Evolutionary conservation across 2,888 invertebrate genomes (phyloP), one percentile per base, ranked within the genome.

Genomic region (Trypoxylon attenuatum): DNA sequence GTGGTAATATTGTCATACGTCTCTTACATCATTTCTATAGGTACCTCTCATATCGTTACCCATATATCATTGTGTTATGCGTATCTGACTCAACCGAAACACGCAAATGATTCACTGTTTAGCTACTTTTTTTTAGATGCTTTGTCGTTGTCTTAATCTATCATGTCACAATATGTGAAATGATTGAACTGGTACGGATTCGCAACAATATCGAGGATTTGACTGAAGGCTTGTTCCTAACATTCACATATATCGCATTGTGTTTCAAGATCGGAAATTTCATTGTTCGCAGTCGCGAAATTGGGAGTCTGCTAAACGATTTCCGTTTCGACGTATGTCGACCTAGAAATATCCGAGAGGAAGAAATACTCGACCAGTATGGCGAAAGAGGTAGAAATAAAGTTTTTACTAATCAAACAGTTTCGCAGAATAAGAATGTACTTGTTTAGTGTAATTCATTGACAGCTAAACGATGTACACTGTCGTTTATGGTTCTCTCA

Each of bases 181-280:
- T 81, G 21, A 46, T 81, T 8, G 73, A 78, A 5, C 62, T 82
- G n/a, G 13, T 78, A 1, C 33, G 64, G 0, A 69, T 69, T 2
- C 69, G 67, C 2, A 60, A 69, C n/a, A 59, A 76, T 53, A 67
- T 79, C 46, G 77, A 80, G 21, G 75, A 71, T 15, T 54, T 82
- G n/a, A 72, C 78, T 0, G 74, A 73, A 21, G 78, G 69, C 58
- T 76, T 78, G 3, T 82, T 80, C 22, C 69, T 82, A 69, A 54
- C 76, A 22, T 57, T 81, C 8, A 77, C 81, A 21, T 65, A 51
- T 23, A 10, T 69, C 46, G 60, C 55, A 5, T 29, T 66, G 6
- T 71, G 65, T 4, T 29, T 57, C 10, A 71, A 71, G 55, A 57
- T 46, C 1, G 42, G 52, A 16, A 71, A 68, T 5, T 59, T 73